A percentile compares a stretch with the other conserved stretches of the same genome.
phyloP scores from a whole-genome alignment of 2,113 vertebrate genomes.

The Sinocyclocheilus maitianheensis region DNA sequence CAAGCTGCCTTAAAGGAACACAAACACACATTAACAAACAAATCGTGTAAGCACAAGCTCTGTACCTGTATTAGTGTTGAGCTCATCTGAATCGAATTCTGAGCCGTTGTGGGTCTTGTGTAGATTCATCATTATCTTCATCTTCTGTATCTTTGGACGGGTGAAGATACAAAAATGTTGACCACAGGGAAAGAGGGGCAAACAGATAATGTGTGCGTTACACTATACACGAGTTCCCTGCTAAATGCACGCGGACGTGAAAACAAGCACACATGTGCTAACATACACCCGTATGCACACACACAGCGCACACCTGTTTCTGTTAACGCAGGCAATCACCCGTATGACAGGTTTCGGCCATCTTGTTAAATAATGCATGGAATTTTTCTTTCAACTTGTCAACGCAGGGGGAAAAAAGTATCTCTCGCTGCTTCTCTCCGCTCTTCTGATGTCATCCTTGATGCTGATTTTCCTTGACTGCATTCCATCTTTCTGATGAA shows the following conservation, averaged over 20 bases:
- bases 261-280: conserved; percentile 32
- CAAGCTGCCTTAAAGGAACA: conserved; percentile 10
- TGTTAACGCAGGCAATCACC: conserved; percentile 80
- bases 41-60: neutral
- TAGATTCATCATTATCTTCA: conserved; percentile 83
- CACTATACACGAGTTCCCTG: conserved; percentile 26
- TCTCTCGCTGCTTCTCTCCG: conserved; percentile 72
- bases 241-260: conserved; percentile 9
- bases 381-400: conserved; percentile 81
- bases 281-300: conserved; percentile 34
- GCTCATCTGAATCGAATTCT: conserved; percentile 81
- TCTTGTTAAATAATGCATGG: conserved; percentile 84
- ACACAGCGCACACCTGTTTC: conserved; percentile 69
- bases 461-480: conserved; percentile 82
- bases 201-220: conserved; percentile 7
- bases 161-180: conserved; percentile 15
- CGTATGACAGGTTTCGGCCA: conserved; percentile 76
- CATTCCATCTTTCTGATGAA: conserved; percentile 83
- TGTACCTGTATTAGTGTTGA: conserved; percentile 79
- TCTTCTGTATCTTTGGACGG: conserved; percentile 78
- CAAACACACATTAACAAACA: conserved; percentile 15
- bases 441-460: conserved; percentile 72
- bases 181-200: neutral
- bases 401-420: conserved; percentile 69
- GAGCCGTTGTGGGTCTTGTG: conserved; percentile 79